These are phyloP conservation scores for Antrozous pallidus DNA, from an alignment of 2,797 vertebrate genomes.

Conservation along the genomic window DNA sequence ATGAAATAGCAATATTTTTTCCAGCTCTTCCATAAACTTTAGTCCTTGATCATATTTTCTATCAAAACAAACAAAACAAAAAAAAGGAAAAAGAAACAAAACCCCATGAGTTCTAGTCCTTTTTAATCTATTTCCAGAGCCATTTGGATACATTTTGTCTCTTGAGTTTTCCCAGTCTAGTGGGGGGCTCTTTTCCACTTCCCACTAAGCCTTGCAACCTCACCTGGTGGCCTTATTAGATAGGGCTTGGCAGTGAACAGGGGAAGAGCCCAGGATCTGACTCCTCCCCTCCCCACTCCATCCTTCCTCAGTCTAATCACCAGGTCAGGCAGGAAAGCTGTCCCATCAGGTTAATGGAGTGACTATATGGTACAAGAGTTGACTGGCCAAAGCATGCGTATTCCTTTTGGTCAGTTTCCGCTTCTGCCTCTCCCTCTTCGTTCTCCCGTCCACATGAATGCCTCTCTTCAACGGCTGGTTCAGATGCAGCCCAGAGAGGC, in stretches of 20 bases:
- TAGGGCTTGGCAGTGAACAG: neutral
- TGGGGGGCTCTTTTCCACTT: neutral
- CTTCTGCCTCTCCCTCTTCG: neutral
- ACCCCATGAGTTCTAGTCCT: constrained; percentile 2
- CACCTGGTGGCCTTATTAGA: constrained; percentile 65
- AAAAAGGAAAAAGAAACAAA: constrained; percentile 34
- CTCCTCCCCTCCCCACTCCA: neutral
- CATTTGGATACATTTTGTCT: constrained; percentile 47
- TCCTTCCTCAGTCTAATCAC: neutral
- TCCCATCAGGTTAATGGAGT: constrained; percentile 33
- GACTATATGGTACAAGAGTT: constrained; percentile 38
- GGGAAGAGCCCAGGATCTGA: neutral
- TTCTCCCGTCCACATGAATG: neutral
- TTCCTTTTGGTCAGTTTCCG: neutral
- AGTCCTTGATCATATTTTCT: constrained; percentile 29
- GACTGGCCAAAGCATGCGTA: constrained; percentile 24
- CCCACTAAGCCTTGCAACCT: constrained; percentile 25
- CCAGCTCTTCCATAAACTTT: constrained; percentile 37
- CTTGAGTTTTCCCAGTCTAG: constrained; percentile 36
- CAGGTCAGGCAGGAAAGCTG: constrained; percentile 8
- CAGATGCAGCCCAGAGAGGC: neutral
- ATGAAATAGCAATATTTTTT: too few relatives aligned
- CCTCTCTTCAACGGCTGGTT: neutral
- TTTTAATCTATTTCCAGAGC: constrained; percentile 45
- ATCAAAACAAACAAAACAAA: neutral